Base-by-base conservation (phyloP, 1,140 invertebrate genomes). In the Acromyrmex echinatior region DNA sequence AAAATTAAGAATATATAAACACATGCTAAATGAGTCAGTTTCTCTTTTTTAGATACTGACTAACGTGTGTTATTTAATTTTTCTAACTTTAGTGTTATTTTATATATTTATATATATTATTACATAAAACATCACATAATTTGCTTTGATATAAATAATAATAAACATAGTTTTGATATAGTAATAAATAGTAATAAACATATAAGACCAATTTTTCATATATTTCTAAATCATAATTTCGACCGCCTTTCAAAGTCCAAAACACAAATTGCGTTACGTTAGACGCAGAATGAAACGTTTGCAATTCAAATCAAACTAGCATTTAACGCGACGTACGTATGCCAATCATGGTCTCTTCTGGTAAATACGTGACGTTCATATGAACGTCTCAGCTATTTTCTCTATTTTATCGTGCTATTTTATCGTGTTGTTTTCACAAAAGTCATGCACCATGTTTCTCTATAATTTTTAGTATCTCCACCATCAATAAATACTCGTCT, bases 301-400 rank as follows among this genome's bases (percentile, higher is more conserved):
- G 45, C 18, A 28, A 66, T 66, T 49, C 39, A 12, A 49, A 63
- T 79, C 45, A 79, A 63, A 66, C 77, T 79, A 66, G 45, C 77
- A 51, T 65, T 78, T 78, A 78, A 35, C 16, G 58, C 76, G 1
- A 77, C 12, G 28, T 65, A n/a, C 18, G 25, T 66, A 79, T 79
- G 25, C 45, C 21, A 66, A 79, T 79, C 60, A 3, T 31, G 45
- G 28, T 31, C 16, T 71, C 49, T 25, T 58, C 66, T 70, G 18
- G 18, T 53, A 70, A 68, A 70, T 80, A 80, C 65, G 49, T 81
- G 78, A 81, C 65, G 31, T 39, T 39, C 31, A 39, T 56, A 31
- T 45, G 4, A 81, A 81, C 31, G 21, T 71, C 21, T 80, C 6
- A 71, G 21, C 31, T 81, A 71, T 81, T 81, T 71, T 58, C 51